phyloP scores from a whole-genome alignment of 2,113 vertebrate genomes.

The Macroglossus sobrinus region DNA sequence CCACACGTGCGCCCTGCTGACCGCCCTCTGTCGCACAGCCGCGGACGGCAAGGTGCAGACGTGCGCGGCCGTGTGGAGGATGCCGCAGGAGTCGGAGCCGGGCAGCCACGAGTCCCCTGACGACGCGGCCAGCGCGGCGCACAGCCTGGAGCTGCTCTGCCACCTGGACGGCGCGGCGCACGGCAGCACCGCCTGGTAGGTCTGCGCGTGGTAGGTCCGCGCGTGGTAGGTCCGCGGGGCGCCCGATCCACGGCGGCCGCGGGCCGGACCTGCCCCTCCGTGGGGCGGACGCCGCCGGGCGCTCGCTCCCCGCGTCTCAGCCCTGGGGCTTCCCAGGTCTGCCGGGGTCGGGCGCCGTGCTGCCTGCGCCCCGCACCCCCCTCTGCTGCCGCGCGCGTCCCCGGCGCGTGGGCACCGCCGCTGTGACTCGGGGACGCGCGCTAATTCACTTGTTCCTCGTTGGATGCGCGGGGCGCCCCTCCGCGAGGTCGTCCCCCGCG shows the following conservation, averaged over 20 bases:
- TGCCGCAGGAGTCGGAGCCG: constrained; percentile 96
- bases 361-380: not conserved
- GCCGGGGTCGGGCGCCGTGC: too few species aligned
- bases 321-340: too few species aligned
- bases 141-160: constrained; percentile 98
- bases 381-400: too few species aligned
- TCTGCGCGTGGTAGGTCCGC: accelerated
- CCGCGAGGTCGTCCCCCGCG: not conserved
- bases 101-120: constrained; percentile 96
- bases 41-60: constrained; percentile 94
- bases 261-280: too few species aligned
- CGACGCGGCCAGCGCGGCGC: constrained; percentile 95
- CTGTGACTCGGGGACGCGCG: too few species aligned
- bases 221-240: constrained; percentile 92
- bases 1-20: constrained; percentile 76
- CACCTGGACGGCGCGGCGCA: constrained; percentile 93
- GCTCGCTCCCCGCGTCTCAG: too few species aligned
- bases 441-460: not conserved
- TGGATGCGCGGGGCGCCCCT: too few species aligned
- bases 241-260: too few species aligned
- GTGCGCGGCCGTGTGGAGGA: constrained; percentile 96
- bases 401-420: too few species aligned
- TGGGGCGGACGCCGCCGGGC: too few species aligned
- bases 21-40: constrained; percentile 85
- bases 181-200: constrained; percentile 95